Evolutionary conservation across 2,113 vertebrate genomes (phyloP).

Genomic region (Machaerirhynchus nigripectus): DNA sequence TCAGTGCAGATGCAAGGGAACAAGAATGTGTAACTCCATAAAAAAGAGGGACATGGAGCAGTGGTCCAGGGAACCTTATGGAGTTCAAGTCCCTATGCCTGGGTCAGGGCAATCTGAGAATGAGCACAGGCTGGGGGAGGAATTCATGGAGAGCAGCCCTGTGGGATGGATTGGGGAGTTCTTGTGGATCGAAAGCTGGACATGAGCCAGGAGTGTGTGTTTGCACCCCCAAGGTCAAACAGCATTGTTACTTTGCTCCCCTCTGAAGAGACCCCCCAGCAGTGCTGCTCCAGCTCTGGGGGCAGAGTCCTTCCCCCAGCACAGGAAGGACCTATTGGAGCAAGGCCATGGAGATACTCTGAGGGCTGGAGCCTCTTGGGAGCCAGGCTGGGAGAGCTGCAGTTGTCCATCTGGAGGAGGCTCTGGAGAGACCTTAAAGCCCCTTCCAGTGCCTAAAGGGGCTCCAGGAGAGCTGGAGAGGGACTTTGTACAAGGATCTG

Average conservation of each 20-base stretch:
- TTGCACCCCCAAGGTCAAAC: neutral
- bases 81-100: neutral
- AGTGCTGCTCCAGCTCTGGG: neutral
- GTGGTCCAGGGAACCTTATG: neutral
- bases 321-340: neutral
- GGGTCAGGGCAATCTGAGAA: neutral
- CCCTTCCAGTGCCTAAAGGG: neutral
- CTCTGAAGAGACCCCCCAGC: neutral
- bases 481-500: neutral
- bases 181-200: neutral
- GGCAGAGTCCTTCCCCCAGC: no score
- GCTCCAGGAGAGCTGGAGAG: neutral
- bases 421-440: neutral
- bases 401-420: neutral
- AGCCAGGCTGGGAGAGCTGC: neutral
- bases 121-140: neutral
- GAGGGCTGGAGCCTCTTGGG: neutral
- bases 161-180: neutral
- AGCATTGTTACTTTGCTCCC: neutral
- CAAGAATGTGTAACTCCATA: neutral
- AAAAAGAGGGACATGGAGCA: neutral
- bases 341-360: fast-evolving
- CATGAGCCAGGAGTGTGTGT: neutral
- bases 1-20: neutral
- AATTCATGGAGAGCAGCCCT: neutral